Evolutionary conservation across 2,797 vertebrate genomes (phyloP).

Genomic region (Myripristis murdjan): DNA sequence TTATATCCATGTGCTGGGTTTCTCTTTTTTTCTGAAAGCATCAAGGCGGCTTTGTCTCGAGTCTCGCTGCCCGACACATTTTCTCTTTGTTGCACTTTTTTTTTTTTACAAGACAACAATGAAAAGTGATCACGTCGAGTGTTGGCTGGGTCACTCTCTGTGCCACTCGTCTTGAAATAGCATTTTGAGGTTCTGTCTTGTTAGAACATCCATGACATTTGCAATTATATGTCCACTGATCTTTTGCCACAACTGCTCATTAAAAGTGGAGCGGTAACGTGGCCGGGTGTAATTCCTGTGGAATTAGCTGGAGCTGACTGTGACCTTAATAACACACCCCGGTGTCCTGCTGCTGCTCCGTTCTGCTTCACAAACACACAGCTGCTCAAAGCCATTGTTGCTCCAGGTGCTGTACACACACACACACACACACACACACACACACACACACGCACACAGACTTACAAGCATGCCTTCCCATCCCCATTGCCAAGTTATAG

Average conservation of each 20-base stretch:
- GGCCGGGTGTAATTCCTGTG: slow-evolving; percentile 65
- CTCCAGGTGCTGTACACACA: slow-evolving; percentile 63
- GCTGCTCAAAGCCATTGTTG: slow-evolving; percentile 75
- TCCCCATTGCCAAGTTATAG: not conserved
- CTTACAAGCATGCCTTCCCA: slow-evolving; percentile 2
- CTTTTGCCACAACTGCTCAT: slow-evolving; percentile 66
- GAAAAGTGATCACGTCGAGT: slow-evolving; percentile 33
- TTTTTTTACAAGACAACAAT: slow-evolving; percentile 46
- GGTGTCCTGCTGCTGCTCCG: slow-evolving; percentile 74
- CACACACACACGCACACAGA: slow-evolving; percentile 7
- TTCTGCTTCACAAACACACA: slow-evolving; percentile 70
- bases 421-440: slow-evolving; percentile 12
- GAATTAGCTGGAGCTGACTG: slow-evolving; percentile 66
- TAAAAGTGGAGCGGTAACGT: slow-evolving; percentile 60
- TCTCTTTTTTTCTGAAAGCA: slow-evolving; percentile 26
- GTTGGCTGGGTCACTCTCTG: slow-evolving; percentile 31
- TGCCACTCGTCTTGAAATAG: slow-evolving; percentile 37
- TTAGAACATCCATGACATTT: slow-evolving; percentile 70
- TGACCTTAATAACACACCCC: slow-evolving; percentile 78
- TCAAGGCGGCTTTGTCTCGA: slow-evolving; percentile 17
- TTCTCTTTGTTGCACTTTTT: slow-evolving; percentile 30
- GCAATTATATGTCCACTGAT: slow-evolving; percentile 75
- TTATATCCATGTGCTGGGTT: slow-evolving; percentile 57
- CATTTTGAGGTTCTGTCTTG: slow-evolving; percentile 68
- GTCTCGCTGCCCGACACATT: slow-evolving; percentile 41